phyloP scores from a whole-genome alignment of 2,797 vertebrate genomes.

The Spinus pinus region DNA sequence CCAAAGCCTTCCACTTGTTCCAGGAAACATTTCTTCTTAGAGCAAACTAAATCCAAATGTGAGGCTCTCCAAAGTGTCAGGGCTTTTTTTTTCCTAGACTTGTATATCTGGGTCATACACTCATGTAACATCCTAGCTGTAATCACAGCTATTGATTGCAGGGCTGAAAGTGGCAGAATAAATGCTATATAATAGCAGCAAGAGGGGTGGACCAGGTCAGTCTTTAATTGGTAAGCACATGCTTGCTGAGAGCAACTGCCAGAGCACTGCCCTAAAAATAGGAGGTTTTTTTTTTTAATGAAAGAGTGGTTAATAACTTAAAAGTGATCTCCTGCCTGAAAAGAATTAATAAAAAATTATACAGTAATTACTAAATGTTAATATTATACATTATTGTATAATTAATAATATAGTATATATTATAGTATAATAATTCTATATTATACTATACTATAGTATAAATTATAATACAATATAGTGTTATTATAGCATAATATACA shows the following conservation, averaged over 20 bases:
- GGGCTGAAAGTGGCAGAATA: neutral
- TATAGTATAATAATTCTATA: too few species aligned
- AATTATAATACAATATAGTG: too few species aligned
- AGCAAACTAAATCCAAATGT: neutral
- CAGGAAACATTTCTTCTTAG: neutral
- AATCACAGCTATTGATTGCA: conserved; percentile 50
- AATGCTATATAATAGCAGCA: neutral
- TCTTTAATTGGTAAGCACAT: neutral
- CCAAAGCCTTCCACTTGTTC: neutral
- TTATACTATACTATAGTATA: too few species aligned
- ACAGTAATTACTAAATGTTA: neutral
- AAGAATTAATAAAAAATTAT: neutral
- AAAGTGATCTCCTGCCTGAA: neutral
- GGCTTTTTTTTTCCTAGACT: neutral
- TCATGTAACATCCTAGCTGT: conserved; percentile 22
- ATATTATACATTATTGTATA: too few species aligned
- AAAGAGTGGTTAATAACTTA: neutral
- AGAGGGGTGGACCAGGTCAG: neutral
- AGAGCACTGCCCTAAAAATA: neutral
- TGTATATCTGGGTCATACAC: conserved; percentile 23
- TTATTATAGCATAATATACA: too few species aligned
- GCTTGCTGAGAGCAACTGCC: neutral
- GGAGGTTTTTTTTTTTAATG: neutral
- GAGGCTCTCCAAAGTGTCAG: neutral
- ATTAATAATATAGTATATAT: too few species aligned